These are phyloP conservation scores for Spea bombifrons DNA, from an alignment of 2,113 vertebrate species.

Conservation along the genomic window DNA sequence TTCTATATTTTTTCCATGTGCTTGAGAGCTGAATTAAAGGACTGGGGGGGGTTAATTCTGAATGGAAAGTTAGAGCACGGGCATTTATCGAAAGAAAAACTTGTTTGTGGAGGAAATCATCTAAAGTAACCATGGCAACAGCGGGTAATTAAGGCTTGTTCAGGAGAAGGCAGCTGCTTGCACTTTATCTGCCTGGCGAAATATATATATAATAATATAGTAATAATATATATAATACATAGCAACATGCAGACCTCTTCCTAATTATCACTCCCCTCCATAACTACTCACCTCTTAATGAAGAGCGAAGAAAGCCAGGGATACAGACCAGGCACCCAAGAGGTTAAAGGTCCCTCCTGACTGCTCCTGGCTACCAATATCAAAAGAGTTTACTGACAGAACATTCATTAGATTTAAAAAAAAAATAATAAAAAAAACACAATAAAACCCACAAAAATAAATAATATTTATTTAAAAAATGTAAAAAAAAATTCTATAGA, in stretches of 20 bases:
- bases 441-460: too few relatives aligned
- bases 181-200: constrained; percentile 65
- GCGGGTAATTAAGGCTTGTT: constrained; percentile 73
- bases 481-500: too few relatives aligned
- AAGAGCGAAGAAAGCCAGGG: not conserved
- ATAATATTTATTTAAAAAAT: too few relatives aligned
- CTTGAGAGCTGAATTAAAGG: too few relatives aligned
- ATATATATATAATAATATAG: constrained; percentile 1
- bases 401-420: too few relatives aligned
- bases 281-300: constrained; percentile 24
- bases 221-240: constrained; percentile 6
- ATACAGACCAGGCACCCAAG: not conserved
- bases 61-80: too few relatives aligned
- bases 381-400: too few relatives aligned
- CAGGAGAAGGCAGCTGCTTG: constrained; percentile 73
- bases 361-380: too few relatives aligned
- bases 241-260: constrained; percentile 53
- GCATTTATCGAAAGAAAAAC: too few relatives aligned
- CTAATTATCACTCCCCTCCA: constrained; percentile 41
- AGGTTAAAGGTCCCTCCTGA: not conserved
- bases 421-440: too few relatives aligned
- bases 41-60: too few relatives aligned
- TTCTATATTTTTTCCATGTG: too few relatives aligned
- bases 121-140: constrained; percentile 71
- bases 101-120: constrained; percentile 58